Conservation (phyloP, 2,888 invertebrate genomes). For the Caenorhabditis zanzibari region DNA sequence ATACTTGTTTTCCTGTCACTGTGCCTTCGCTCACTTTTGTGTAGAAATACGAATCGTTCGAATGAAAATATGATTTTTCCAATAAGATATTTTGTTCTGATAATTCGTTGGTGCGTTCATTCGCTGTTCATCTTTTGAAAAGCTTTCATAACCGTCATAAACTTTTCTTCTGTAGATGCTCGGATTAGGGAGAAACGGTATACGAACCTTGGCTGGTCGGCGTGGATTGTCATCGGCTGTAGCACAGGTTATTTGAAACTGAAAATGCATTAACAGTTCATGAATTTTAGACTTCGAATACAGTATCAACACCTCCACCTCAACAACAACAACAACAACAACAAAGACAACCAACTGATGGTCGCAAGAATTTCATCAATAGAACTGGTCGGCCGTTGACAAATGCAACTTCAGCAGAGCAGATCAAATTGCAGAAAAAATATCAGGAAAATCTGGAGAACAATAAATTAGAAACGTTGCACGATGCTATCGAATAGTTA, state of each 20-base stretch:
- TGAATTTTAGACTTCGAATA: slow-evolving; percentile 11
- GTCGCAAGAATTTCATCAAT: slow-evolving; percentile 12
- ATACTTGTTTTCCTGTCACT: slow-evolving; percentile 44
- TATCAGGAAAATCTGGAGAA: slow-evolving; percentile 55
- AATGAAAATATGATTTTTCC: background rate
- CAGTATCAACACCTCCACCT: slow-evolving; percentile 19
- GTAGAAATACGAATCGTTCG: slow-evolving; percentile 20
- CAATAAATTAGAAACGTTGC: slow-evolving; percentile 55
- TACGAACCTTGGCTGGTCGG: slow-evolving; percentile 34
- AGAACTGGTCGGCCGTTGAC: slow-evolving; percentile 1
- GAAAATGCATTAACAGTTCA: background rate
- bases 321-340: slow-evolving; percentile 13
- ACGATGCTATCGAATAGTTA: slow-evolving; percentile 66
- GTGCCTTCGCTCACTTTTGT: slow-evolving; percentile 44
- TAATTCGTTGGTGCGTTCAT: background rate
- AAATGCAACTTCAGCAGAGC: slow-evolving; percentile 46
- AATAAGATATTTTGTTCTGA: background rate
- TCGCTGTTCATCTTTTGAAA: slow-evolving; percentile 12
- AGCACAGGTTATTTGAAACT: slow-evolving; percentile 28
- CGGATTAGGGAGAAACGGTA: slow-evolving; percentile 60
- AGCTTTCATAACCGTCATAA: background rate
- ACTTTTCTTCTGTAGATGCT: slow-evolving; percentile 38
- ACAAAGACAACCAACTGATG: slow-evolving; percentile 17
- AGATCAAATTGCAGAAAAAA: slow-evolving; percentile 58
- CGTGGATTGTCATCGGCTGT: slow-evolving; percentile 46